Base-by-base conservation (phyloP, 2,888 invertebrate genomes). In the Melangyna quadrimaculata region DNA sequence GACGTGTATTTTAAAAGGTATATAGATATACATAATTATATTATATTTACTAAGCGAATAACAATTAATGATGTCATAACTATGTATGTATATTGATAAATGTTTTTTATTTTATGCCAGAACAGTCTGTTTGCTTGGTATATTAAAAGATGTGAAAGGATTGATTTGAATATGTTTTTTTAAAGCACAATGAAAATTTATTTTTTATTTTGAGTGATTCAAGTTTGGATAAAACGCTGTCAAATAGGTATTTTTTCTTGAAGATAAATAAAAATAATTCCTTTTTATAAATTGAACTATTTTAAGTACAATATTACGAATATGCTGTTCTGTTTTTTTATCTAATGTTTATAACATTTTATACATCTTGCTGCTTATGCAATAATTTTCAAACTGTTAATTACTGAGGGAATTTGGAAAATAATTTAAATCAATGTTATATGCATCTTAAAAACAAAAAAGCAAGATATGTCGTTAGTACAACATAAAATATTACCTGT, bases 1-100 rank as follows among this genome's bases (percentile, higher is more conserved):
- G 84, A 86, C 84, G 84, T 86, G 84, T 86, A 86, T 86, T 55
- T 84, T 37, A n/a, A n/a, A n/a, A n/a, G n/a, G n/a, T n/a, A n/a
- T 19, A 59, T 70, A 22, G 8, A 59, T 59, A 61, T 84, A 75
- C 80, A 77, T 80, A 84, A 80, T 43, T 55, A 22, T 84, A 75
- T 40, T 57, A 80, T 80, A 77, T 77, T 86, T 67, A 77, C 84
- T 80, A 80, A 72, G 77, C 69, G 77, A 77, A 80, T 77, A 86
- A 86, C 80, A 80, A 77, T 86, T 67, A 86, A 80, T 86, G 80
- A 77, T 80, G 84, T 77, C 77, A 77, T 84, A 79, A 84, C 83
- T 83, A 78, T 71, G 53, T 83, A 78, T 71, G 53, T 79, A 51
- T 51, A 27, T 32, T 79, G 29, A 61, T 79, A 77, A 53, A 24